Percentiles rank a stretch among this genome's conserved stretches.
Conservation (phyloP, 2,113 vertebrate genomes). For the Chunga burmeisteri region DNA sequence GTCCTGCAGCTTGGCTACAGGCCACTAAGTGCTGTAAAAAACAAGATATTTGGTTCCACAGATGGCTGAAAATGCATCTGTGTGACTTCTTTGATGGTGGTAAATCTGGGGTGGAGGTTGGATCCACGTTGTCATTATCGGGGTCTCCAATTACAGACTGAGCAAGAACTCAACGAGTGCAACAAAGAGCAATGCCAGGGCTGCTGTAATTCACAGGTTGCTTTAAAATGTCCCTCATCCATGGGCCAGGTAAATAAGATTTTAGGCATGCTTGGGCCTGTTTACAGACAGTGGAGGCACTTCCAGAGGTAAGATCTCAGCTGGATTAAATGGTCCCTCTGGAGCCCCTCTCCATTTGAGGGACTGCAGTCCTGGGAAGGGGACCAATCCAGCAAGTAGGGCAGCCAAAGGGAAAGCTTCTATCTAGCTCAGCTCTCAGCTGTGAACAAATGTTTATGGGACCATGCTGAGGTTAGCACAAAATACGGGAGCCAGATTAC, state of each 20-base stretch:
- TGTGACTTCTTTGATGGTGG: background rate
- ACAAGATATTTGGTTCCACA: background rate
- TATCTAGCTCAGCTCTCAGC: background rate
- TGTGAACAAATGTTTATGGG: background rate
- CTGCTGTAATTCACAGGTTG: background rate
- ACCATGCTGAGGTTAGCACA: background rate
- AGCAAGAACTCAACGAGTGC: background rate
- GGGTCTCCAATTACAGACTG: background rate
- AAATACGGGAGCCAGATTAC: background rate
- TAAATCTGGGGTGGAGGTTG: background rate
- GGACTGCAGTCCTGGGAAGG: background rate
- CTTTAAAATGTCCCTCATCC: background rate
- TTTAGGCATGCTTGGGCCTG: background rate
- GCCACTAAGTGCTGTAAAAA: background rate
- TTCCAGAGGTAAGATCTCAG: background rate
- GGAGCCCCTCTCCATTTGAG: background rate
- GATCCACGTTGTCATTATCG: rapidly evolving
- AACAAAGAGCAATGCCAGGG: background rate
- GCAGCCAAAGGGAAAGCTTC: background rate
- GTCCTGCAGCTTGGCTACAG: background rate
- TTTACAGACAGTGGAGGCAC: background rate
- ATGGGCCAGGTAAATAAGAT: background rate
- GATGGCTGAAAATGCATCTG: background rate
- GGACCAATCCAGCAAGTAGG: background rate
- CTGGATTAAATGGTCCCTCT: background rate